Evolutionary conservation across 1,140 invertebrate genomes (phyloP).

Genomic region (Bombus pascuorum): DNA sequence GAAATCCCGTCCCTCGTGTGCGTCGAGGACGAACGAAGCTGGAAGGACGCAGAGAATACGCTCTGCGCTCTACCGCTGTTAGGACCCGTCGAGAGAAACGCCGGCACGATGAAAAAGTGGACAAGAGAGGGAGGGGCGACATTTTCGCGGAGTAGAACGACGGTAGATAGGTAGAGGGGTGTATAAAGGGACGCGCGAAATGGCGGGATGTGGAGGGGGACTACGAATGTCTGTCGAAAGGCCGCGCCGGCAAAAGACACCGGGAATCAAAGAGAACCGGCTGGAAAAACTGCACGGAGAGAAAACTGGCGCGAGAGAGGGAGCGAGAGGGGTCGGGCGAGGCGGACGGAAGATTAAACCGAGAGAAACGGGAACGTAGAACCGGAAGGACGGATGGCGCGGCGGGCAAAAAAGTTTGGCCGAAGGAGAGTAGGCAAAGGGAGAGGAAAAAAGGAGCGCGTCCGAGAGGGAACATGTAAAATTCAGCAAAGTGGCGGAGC

Average conservation of each 20-base stretch:
- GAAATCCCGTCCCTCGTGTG: not conserved
- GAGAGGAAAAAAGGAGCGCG: conserved; percentile 9
- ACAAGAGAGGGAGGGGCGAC: not conserved
- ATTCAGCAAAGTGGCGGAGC: conserved; percentile 42
- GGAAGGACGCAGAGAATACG: not conserved
- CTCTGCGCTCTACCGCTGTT: not conserved
- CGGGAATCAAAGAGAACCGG: conserved; percentile 34
- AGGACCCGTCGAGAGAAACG: not conserved
- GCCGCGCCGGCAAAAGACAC: not conserved
- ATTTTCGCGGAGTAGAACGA: not conserved
- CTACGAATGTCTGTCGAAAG: conserved; percentile 9
- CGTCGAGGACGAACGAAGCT: not conserved
- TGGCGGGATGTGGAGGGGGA: not conserved
- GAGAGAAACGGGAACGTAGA: conserved; percentile 24
- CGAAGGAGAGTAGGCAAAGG: conserved; percentile 17
- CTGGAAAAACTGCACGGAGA: not conserved
- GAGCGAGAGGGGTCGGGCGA: conserved; percentile 41
- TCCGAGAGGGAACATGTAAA: conserved; percentile 39
- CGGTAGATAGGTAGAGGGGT: not conserved
- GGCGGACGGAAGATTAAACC: conserved; percentile 41
- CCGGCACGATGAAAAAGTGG: not conserved
- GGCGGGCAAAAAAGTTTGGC: conserved; percentile 13
- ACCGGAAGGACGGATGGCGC: conserved; percentile 41
- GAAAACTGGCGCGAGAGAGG: not conserved
- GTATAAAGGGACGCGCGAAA: not conserved